These are phyloP conservation scores for Gorsachius magnificus DNA, from an alignment of 2,797 vertebrate species.

Conservation along the genomic window DNA sequence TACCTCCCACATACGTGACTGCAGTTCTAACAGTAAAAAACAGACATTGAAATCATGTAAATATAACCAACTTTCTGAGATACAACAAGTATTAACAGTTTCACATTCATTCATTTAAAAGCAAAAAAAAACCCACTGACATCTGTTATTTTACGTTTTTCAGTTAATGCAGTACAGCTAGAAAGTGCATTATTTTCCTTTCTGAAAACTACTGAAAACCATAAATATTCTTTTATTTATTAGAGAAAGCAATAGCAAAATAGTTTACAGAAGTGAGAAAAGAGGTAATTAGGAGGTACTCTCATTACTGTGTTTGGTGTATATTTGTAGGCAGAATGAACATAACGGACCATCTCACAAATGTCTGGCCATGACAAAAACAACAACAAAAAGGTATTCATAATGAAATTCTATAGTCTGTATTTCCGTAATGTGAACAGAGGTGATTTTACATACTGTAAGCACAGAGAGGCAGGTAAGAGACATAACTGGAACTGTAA, in stretches of 20 bases:
- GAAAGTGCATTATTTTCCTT: background rate
- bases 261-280: background rate
- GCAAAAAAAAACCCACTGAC: slow-evolving; percentile 51
- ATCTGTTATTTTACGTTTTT: slow-evolving; percentile 47
- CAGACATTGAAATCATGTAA: slow-evolving; percentile 44
- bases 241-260: background rate
- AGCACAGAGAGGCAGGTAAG: background rate
- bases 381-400: background rate
- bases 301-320: background rate
- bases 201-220: background rate
- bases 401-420: background rate
- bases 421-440: background rate
- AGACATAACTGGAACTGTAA: background rate
- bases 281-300: background rate
- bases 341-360: background rate
- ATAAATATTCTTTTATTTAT: background rate
- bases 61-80: slow-evolving; percentile 30
- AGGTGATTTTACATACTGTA: background rate
- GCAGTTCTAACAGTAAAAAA: slow-evolving; percentile 1
- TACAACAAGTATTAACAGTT: slow-evolving; percentile 56
- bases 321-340: background rate
- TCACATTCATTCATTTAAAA: slow-evolving; percentile 52
- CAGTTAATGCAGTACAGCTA: background rate
- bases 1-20: background rate
- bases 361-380: background rate